Evolutionary conservation across 2,113 vertebrate genomes (phyloP).

Genomic region (Cacatua alba): DNA sequence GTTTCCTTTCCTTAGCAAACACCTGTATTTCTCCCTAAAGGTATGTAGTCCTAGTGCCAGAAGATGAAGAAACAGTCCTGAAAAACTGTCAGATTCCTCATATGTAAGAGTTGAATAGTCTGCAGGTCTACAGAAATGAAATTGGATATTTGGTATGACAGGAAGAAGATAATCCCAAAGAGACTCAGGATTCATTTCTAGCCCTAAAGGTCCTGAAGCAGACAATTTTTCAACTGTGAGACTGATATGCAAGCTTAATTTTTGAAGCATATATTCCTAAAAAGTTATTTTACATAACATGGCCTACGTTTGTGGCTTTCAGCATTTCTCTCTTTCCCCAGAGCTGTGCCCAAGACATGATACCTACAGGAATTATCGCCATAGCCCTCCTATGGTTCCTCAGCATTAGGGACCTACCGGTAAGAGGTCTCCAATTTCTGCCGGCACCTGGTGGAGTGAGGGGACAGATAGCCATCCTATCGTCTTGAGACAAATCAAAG

Average conservation of each 20-base stretch:
- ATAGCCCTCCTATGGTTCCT: background rate
- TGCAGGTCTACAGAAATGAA: background rate
- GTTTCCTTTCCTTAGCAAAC: background rate
- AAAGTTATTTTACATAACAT: background rate
- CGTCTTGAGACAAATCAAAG: background rate
- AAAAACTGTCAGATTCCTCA: background rate
- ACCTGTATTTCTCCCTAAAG: background rate
- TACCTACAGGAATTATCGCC: rapidly evolving
- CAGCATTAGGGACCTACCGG: background rate
- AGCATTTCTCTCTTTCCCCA: background rate
- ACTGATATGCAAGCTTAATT: background rate
- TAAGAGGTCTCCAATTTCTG: background rate
- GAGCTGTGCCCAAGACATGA: background rate
- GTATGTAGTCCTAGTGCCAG: background rate
- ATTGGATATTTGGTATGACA: background rate
- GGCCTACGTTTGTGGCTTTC: background rate
- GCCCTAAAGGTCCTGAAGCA: background rate
- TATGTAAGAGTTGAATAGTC: background rate
- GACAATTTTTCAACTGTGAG: background rate
- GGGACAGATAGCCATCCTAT: background rate
- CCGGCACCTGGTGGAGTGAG: background rate
- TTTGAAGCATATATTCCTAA: background rate
- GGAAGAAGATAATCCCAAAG: background rate
- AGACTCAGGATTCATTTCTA: background rate
- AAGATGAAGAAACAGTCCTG: background rate